phyloP scores from a whole-genome alignment of 1,140 invertebrate species.

The Temnothorax longispinosus region DNA sequence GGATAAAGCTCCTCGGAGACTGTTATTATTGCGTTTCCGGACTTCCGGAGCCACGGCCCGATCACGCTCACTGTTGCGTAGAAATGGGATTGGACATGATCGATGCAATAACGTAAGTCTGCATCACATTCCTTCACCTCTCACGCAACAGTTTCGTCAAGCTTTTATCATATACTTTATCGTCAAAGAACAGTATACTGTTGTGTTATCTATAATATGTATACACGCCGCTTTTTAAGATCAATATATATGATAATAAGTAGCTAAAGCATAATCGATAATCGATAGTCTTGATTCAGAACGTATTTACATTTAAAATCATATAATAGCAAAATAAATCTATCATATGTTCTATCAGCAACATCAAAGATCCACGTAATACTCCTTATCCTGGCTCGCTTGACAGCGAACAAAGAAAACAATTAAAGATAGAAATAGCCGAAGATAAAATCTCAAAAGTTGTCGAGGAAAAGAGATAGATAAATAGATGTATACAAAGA shows the following conservation, averaged over 20 bases:
- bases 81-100: constrained; percentile 99
- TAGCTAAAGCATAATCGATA: background rate
- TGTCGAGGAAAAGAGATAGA: background rate
- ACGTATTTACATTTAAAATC: background rate
- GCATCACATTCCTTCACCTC: background rate
- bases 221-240: background rate
- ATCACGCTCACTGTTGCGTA: constrained; percentile 97
- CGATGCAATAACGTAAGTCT: constrained; percentile 96
- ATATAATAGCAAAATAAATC: constrained; percentile 2
- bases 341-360: background rate
- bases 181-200: background rate
- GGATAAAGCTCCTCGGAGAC: constrained; percentile 97
- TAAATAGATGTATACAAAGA: background rate
- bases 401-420: background rate
- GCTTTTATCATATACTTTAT: background rate
- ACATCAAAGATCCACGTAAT: background rate
- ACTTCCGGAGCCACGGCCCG: constrained; percentile 93
- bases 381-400: background rate
- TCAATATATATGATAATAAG: background rate
- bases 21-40: constrained; percentile 98
- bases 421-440: background rate
- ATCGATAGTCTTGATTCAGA: background rate
- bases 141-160: background rate
- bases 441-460: constrained; percentile 23
- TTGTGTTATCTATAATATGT: background rate